Base-by-base conservation (phyloP, 1,140 invertebrate species). In the Cotesia typhae region DNA sequence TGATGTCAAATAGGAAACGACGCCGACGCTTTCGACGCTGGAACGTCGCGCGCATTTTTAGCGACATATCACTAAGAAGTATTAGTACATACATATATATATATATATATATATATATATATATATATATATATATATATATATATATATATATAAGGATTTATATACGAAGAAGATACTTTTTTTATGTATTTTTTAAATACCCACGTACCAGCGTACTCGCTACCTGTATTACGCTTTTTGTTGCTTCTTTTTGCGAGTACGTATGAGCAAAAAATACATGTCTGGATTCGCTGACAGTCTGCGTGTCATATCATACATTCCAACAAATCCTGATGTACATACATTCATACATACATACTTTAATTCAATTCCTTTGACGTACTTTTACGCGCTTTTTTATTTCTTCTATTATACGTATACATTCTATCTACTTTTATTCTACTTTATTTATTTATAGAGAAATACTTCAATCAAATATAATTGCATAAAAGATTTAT, bases 1-100 rank as follows among this genome's bases (percentile, higher is more conserved):
- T 81, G 71, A 67, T 80, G 75, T 73, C 74, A 75, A 75, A 72
- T 67, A 57, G 47, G 17, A 9, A 65, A 60, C 74, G 65, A 80
- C 79, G 79, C 76, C 79, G 79, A 77, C 75, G 80, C 78, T 60
- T 74, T 74, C 73, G 73, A 76, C 69, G 67, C 68, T 64, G 17
- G 59, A 35, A 28, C 70, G 73, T 66, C 74, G 73, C 73, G 78
- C 79, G 78, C 78, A 76, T 14, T 63, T 28, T 57, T 12, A 51
- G 59, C 36, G 57, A 35, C 20, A 9, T 38, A 4, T 64, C 9
- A 7, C 5, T 12, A 17, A n/a, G 55, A 14, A 57, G 5, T 57
- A 6, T 28, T 52, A 52, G n/a, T 52, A 52, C 3, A 52, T 52
- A 59, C 28, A 3, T 14, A 59, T 7, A 59, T 59, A 14, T 14